Evolutionary conservation across 2,888 invertebrate species (phyloP).

Genomic region (Cistogaster globosa): DNA sequence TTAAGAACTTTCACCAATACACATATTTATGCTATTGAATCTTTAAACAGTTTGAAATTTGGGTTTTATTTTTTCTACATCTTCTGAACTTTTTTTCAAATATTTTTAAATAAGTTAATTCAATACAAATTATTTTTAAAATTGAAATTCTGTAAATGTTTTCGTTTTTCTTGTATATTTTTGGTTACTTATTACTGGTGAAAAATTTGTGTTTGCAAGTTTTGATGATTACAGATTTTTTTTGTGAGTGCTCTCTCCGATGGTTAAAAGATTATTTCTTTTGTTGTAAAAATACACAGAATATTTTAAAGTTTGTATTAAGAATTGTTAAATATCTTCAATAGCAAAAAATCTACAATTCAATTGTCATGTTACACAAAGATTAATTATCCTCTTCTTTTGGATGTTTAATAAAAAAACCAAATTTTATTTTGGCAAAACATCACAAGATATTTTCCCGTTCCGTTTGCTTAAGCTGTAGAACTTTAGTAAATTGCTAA

Average conservation of each 20-base stretch:
- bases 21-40: conserved; percentile 57
- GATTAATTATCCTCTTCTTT: too few species aligned
- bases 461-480: too few species aligned
- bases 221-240: conserved; percentile 44
- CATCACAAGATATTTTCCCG: too few species aligned
- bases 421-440: too few species aligned
- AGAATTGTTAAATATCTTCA: background rate
- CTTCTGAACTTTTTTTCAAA: conserved; percentile 48
- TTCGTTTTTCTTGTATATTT: background rate
- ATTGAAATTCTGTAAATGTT: conserved; percentile 60
- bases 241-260: background rate
- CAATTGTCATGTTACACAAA: too few species aligned
- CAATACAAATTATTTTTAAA: conserved; percentile 51
- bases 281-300: background rate
- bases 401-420: too few species aligned
- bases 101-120: conserved; percentile 4
- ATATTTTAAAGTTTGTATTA: background rate
- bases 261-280: background rate
- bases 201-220: conserved; percentile 49
- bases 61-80: conserved; percentile 8
- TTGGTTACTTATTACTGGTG: conserved; percentile 27
- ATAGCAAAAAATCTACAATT: background rate
- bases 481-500: too few species aligned
- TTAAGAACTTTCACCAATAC: conserved; percentile 61
- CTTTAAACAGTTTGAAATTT: conserved; percentile 48